Evolutionary conservation across 1,140 invertebrate genomes (phyloP), one percentile per base, ranked within the genome.

Genomic region (Drosophila lini): DNA sequence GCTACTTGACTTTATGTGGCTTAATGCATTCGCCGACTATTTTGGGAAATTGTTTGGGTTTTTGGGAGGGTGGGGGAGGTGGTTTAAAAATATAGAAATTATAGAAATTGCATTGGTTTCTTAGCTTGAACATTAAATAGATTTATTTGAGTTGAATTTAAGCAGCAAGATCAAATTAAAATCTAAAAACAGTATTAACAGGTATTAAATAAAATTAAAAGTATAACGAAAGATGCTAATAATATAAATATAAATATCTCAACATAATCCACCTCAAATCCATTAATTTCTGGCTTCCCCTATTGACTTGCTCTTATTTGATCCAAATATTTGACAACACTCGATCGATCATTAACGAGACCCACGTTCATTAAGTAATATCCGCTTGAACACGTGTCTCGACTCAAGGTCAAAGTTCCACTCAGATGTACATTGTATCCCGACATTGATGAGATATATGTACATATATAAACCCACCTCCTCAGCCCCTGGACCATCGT

Each of bases 1-100:
- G 50, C 65, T 71, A 86, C 82, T 86, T 86, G 82, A 83, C 59
- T 77, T 79, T 65, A 7, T 0, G 50, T 38, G 32, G 56, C 78
- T 77, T 71, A 81, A 80, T 79, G 79, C 70, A 88, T 76, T 76
- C 19, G 19, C 52, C 36, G 57, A 50, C 59, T 62, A 63, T 77
- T 71, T 63, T 77, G 45, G 52, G 50, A 67, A 44, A 28, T 15
- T 56, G 60, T 52, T 74, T 50, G 34, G 25, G 19, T 41, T 10
- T 40, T 52, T n/a, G 7, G 5, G 25, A 13, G 22, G 13, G 5
- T 13, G 6, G n/a, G 1, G 7, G 34, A 52, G 5, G 11, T 22
- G 5, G 3, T 13, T 15, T 9, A 4, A 34, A 34, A 13, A 8
- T 34, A n/a, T 25, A 15, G 7, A 9, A 28, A 9, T 9, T 2